Base-by-base conservation (phyloP, 2,888 invertebrate species). In the Ichneumoninae sp. region DNA sequence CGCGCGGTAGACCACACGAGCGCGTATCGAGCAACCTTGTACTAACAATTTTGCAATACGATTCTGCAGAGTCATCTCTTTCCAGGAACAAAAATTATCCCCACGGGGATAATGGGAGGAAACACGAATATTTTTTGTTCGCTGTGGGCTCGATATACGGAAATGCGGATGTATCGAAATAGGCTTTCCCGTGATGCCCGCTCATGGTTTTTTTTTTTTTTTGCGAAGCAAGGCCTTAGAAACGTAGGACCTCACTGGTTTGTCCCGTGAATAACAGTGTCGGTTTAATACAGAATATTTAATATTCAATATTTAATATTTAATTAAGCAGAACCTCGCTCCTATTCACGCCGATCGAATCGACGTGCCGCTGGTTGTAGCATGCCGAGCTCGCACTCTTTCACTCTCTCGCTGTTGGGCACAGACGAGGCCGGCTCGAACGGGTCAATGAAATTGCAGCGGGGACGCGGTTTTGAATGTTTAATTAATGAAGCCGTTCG, bases 401-500 rank as follows among this genome's bases (percentile, higher is more conserved):
- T 13, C 19, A n/a, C 36, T 54, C 30, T 47, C 36, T 30, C 47
- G 40, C 47, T 7, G 36, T 57, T 26, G 7, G 76, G 30, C 22
- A 16, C 5, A 8, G 40, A 26, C 26, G 54, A 40, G 40, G 69
- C 50, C 50, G 26, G 33, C 52, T 60, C 52, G 60, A 71, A 80
- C 68, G 83, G 76, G 80, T 81, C 83, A 81, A 83, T 87, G 88
- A 85, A 88, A 88, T 84, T 86, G 80, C 83, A 85, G 52, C 44
- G 52, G 71, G 50, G 57, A 71, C 83, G 33, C 77, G 50, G 71
- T 73, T 71, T 79, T 50, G 74, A 86, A 87, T 85, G 82, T 85
- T 85, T 88, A 88, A 88, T 88, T 89, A 87, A 88, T 85, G 86
- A 80, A 75, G 78, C 75, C 60, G 76, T 63, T 76, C 68, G 76